phyloP scores from a whole-genome alignment of 1,140 invertebrate species.

The Heliconius hermathena region DNA sequence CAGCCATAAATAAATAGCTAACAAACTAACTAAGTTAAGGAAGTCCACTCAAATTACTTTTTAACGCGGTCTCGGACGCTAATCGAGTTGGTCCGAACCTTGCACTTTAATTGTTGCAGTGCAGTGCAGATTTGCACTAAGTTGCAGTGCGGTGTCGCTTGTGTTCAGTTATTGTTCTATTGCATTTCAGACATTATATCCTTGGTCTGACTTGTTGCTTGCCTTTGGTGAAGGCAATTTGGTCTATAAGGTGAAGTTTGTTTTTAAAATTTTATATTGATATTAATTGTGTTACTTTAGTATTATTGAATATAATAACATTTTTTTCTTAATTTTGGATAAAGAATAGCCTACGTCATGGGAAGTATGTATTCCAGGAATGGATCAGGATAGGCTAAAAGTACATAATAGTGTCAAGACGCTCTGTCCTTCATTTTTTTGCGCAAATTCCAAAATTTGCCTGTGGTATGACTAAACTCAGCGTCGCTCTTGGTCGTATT shows the following conservation, averaged over 20 bases:
- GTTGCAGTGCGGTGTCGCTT: constrained; percentile 5
- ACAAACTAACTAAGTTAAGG: constrained; percentile 19
- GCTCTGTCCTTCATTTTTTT: too few relatives aligned
- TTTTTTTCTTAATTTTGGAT: too few relatives aligned
- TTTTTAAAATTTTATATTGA: not conserved
- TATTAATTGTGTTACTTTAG: too few relatives aligned
- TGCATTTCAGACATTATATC: not conserved
- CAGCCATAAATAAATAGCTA: constrained; percentile 13
- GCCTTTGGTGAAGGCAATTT: not conserved
- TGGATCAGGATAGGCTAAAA: too few relatives aligned
- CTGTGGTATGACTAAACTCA: too few relatives aligned
- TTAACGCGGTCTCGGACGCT: constrained; percentile 50
- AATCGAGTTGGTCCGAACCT: constrained; percentile 57
- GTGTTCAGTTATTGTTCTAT: not conserved
- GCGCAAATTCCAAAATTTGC: too few relatives aligned
- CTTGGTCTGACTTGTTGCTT: not conserved
- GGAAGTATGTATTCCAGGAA: too few relatives aligned
- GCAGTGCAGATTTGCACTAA: constrained; percentile 30
- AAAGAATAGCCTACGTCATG: too few relatives aligned
- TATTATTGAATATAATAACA: too few relatives aligned
- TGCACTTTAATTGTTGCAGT: constrained; percentile 56
- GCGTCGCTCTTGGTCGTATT: too few relatives aligned
- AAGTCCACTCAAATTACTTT: constrained; percentile 63
- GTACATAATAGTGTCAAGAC: too few relatives aligned
- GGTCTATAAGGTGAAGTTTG: not conserved